A percentile compares a stretch with the other conserved stretches of the same genome.
phyloP scores from a whole-genome alignment of 2,888 invertebrate genomes.

The Phaonia tiefii region DNA sequence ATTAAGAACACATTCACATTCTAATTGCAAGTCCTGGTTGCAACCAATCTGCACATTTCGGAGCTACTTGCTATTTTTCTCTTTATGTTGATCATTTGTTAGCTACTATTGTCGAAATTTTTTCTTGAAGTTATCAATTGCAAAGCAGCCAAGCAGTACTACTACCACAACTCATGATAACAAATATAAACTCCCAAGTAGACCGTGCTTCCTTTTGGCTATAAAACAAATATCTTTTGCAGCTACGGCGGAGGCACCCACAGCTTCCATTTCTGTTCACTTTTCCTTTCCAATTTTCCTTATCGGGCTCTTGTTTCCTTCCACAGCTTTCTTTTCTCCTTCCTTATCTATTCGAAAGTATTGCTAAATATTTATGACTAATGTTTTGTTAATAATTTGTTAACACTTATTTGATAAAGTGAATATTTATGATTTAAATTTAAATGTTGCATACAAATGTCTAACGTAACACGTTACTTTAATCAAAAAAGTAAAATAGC shows the following conservation, averaged over 20 bases:
- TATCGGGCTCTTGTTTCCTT: neutral
- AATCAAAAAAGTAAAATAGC: too few species aligned
- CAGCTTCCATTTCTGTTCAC: too few species aligned
- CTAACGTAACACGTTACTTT: too few species aligned
- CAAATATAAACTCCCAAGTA: slow-evolving; percentile 57
- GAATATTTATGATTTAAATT: slow-evolving; percentile 52
- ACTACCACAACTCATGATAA: slow-evolving; percentile 11
- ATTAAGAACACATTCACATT: too few species aligned
- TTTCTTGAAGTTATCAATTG: too few species aligned
- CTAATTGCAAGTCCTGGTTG: too few species aligned
- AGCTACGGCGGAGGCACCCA: neutral
- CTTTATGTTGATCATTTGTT: slow-evolving; percentile 44
- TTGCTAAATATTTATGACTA: slow-evolving; percentile 47
- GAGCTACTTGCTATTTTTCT: slow-evolving; percentile 20
- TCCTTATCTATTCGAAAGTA: slow-evolving; percentile 24
- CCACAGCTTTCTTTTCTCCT: neutral
- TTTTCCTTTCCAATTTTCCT: too few species aligned
- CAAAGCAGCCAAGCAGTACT: neutral
- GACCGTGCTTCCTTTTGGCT: slow-evolving; percentile 46
- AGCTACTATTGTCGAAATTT: slow-evolving; percentile 26
- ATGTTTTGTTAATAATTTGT: slow-evolving; percentile 46
- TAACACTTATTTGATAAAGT: slow-evolving; percentile 43
- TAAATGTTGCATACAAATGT: slow-evolving; percentile 7
- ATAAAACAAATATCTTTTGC: neutral
- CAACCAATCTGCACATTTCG: slow-evolving; percentile 2